These are phyloP conservation scores for Nebria salina DNA, from an alignment of 2,888 invertebrate species.

Conservation along the genomic window DNA sequence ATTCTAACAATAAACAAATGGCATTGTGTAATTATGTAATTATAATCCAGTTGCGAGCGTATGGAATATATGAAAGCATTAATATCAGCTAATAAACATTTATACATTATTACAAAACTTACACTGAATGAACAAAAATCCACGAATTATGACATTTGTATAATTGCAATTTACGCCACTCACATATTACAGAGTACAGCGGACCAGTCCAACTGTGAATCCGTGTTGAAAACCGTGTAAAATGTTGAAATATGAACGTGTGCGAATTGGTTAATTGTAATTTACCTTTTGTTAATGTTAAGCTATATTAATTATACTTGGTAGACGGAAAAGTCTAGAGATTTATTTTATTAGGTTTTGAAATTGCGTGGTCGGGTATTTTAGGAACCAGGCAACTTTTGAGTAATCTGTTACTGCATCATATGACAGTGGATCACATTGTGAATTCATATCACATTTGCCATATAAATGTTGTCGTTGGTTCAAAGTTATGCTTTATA, in stretches of 20 bases:
- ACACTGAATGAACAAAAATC: slow-evolving; percentile 23
- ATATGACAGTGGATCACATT: slow-evolving; percentile 6
- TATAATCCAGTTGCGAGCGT: not conserved
- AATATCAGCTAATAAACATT: slow-evolving; percentile 22
- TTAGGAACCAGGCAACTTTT: not conserved
- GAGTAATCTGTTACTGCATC: not conserved
- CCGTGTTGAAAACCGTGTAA: not conserved
- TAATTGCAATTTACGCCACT: slow-evolving; percentile 52
- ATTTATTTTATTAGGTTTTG: not conserved
- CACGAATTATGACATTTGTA: slow-evolving; percentile 51
- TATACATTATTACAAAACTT: slow-evolving; percentile 17
- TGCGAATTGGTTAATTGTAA: not conserved
- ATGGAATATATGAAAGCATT: slow-evolving; percentile 18
- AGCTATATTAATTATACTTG: not conserved
- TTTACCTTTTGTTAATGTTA: not conserved
- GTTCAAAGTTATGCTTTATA: slow-evolving; percentile 8
- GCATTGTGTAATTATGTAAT: not conserved
- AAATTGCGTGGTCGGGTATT: not conserved
- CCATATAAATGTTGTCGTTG: not conserved
- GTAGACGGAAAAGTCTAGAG: not conserved
- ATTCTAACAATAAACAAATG: not conserved
- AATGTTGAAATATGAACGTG: not conserved
- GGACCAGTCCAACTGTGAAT: slow-evolving; percentile 36
- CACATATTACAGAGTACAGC: slow-evolving; percentile 50
- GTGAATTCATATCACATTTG: slow-evolving; percentile 17